These are phyloP conservation scores for Eustalomyia histrio DNA, from an alignment of 2,888 invertebrate genomes.

Conservation along the genomic window DNA sequence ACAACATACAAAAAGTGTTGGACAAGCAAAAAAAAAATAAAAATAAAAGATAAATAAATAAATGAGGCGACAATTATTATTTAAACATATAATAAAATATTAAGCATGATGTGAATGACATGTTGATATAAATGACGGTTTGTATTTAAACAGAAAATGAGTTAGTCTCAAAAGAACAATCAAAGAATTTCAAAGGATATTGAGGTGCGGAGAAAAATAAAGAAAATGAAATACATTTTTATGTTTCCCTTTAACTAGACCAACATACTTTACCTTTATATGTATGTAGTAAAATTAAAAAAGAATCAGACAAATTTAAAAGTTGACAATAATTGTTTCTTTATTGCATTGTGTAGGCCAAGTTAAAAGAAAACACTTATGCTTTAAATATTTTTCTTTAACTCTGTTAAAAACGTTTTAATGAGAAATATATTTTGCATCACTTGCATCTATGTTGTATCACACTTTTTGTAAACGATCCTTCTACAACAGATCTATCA, in stretches of 20 bases:
- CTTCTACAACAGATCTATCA: no score
- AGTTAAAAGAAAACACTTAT: no score
- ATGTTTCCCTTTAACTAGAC: background rate
- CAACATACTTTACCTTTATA: background rate
- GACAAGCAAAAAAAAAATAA: slow-evolving; percentile 1
- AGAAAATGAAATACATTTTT: background rate
- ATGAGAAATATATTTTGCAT: no score
- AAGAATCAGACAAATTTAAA: background rate
- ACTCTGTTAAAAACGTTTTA: no score
- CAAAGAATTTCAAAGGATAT: background rate
- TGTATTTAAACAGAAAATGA: background rate
- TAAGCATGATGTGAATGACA: slow-evolving; percentile 46
- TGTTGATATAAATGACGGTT: slow-evolving; percentile 9
- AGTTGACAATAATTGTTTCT: no score
- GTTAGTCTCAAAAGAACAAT: background rate
- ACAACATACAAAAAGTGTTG: slow-evolving; percentile 48
- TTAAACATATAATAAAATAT: slow-evolving; percentile 52
- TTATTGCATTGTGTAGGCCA: no score
- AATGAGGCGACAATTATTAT: slow-evolving; percentile 53
- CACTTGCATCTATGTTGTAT: no score
- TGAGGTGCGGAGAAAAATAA: background rate
- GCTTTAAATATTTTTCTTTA: no score
- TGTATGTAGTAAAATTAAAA: background rate
- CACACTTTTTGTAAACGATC: no score
- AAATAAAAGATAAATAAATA: no score